Evolutionary conservation across 2,888 invertebrate genomes (phyloP), one percentile per base, ranked within the genome.

Genomic region (Rhyacophila evoluta): DNA sequence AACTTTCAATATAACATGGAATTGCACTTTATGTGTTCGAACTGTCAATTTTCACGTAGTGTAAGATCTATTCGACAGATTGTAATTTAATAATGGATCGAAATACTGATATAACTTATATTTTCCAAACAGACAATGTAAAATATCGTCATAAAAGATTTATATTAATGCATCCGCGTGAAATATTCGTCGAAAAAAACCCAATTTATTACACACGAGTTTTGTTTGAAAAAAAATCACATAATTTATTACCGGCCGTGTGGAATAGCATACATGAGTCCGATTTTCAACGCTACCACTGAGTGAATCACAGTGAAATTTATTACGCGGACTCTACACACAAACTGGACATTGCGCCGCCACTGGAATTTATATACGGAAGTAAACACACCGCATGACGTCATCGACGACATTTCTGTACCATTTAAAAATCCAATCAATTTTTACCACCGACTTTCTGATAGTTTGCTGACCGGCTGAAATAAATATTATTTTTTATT

Each of bases 401-500:
- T 55, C 19, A 55, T 55, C 55, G 19, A 19, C 55, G 55, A 55
- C 19, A 55, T 8, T 55, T 2, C 55, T 6, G 10, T 25, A 10
- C 8, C 38, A 72, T 72, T 72, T 15, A 38, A 70, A 72, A 72
- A 72, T 36, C 72, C 72, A 72, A 72, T 72, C 72, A 72, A 72
- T 10, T 72, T 72, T 72, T 37, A 27, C n/a, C 38, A 1, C 15
- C 10, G 36, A 4, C 2, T 19, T 72, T 38, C 12, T 38, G 19
- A 72, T 72, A 38, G 72, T 72, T 72, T 29, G 70, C 27, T 55
- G 55, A 55, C 10, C 10, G 1, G 55, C 6, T 19, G 25, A 25
- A 55, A 25, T 55, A 1, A 19, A 25, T 55, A 25, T 25, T 55
- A n/a, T 25, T 33, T 33, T 33, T 33, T 33, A 33, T 6, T 33